Evolutionary conservation across 2,888 invertebrate genomes (phyloP).

Genomic region (Hyppa rectilinea): DNA sequence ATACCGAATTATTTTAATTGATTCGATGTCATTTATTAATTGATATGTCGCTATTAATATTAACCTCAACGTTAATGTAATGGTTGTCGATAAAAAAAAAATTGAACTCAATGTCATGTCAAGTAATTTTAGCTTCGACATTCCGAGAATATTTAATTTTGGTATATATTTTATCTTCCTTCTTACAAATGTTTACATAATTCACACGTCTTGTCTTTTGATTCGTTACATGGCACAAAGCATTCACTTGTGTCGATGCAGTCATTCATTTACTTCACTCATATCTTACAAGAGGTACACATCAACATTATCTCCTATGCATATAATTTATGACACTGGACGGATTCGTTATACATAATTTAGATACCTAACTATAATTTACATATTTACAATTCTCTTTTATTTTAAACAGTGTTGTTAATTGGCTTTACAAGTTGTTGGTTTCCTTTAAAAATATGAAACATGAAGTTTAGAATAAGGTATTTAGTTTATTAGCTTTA

Average conservation of each 20-base stretch:
- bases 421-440: slow-evolving; percentile 23
- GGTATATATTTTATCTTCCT: slow-evolving; percentile 3
- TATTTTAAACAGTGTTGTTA: slow-evolving; percentile 33
- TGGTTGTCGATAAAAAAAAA: slow-evolving; percentile 6
- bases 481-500: slow-evolving; percentile 40
- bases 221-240: slow-evolving; percentile 85
- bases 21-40: slow-evolving; percentile 66
- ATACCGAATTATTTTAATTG: slow-evolving; percentile 65
- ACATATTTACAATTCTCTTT: slow-evolving; percentile 83
- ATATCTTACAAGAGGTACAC: slow-evolving; percentile 61
- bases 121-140: slow-evolving; percentile 13
- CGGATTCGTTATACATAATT: slow-evolving; percentile 72
- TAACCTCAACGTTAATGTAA: slow-evolving; percentile 28
- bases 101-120: slow-evolving; percentile 40
- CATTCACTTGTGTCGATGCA: slow-evolving; percentile 85
- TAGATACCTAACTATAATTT: slow-evolving; percentile 70
- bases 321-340: slow-evolving; percentile 87
- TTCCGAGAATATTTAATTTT: slow-evolving; percentile 1
- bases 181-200: slow-evolving; percentile 1
- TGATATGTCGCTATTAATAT: slow-evolving; percentile 64
- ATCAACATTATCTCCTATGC: slow-evolving; percentile 59
- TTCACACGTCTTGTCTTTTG: slow-evolving; percentile 41
- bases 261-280: slow-evolving; percentile 46
- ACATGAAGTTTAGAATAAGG: slow-evolving; percentile 43
- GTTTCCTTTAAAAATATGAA: slow-evolving; percentile 51